phyloP scores from a whole-genome alignment of 2,113 vertebrate species.

The Carassius auratus region DNA sequence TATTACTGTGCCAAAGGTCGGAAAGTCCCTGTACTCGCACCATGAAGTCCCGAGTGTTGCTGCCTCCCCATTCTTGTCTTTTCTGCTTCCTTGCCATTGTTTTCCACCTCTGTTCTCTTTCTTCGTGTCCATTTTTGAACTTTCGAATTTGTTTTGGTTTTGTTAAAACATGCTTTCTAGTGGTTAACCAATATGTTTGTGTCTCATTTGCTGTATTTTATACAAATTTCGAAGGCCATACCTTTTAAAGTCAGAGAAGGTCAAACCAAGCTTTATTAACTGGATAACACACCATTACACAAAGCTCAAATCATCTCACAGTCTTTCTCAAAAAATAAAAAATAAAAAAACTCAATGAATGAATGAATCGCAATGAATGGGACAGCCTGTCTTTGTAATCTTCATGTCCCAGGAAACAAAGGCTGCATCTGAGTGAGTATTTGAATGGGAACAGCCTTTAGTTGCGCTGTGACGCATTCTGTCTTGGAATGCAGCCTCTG shows the following conservation, averaged over 20 bases:
- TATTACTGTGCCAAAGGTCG: conserved; percentile 16
- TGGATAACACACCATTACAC: neutral
- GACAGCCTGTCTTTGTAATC: neutral
- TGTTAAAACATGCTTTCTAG: neutral
- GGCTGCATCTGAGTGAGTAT: no score
- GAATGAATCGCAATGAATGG: no score
- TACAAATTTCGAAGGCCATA: neutral
- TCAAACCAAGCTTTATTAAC: neutral
- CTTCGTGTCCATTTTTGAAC: neutral
- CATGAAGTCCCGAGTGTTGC: conserved; percentile 40
- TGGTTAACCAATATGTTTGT: neutral
- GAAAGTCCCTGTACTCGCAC: conserved; percentile 47
- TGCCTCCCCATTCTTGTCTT: conserved; percentile 8
- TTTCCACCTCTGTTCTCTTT: neutral
- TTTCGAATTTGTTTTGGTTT: neutral
- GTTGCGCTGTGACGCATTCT: neutral
- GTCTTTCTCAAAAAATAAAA: no score
- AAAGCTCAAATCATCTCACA: neutral
- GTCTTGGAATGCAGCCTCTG: no score
- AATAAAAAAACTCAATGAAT: no score
- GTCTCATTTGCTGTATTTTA: neutral
- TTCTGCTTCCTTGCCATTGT: conserved; percentile 27
- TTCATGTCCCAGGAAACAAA: no score
- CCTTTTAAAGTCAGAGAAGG: no score
- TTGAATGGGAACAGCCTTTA: neutral